A percentile compares a stretch with the other conserved stretches of the same genome.
These are phyloP conservation scores for Melanotaenia nigrans DNA, from an alignment of 2,797 vertebrate genomes.

Conservation along the genomic window DNA sequence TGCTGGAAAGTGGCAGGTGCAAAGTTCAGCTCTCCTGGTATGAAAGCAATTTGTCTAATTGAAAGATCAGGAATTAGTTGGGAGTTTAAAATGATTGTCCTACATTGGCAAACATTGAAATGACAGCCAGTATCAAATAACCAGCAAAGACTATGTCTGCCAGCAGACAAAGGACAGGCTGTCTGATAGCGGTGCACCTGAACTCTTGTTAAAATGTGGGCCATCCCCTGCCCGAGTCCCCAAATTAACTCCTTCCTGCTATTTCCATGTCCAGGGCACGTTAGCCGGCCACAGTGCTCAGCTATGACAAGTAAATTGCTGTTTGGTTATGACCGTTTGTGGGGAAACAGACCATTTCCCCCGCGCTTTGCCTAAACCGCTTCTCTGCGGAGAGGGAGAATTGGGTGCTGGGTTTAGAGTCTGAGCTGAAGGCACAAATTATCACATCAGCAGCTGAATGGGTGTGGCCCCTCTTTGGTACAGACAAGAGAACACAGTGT, in stretches of 20 bases:
- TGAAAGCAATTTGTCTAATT: slow-evolving; percentile 81
- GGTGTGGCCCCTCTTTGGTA: slow-evolving; percentile 62
- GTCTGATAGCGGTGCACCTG: slow-evolving; percentile 77
- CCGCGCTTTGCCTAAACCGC: slow-evolving; percentile 77
- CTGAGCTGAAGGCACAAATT: slow-evolving; percentile 77
- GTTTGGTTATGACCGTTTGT: slow-evolving; percentile 79
- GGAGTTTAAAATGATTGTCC: slow-evolving; percentile 72
- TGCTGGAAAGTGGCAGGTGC: slow-evolving; percentile 64
- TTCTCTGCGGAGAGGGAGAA: slow-evolving; percentile 45
- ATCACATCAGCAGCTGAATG: slow-evolving; percentile 76
- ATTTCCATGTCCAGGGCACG: slow-evolving; percentile 74
- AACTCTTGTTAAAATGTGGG: slow-evolving; percentile 48
- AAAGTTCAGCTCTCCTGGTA: slow-evolving; percentile 58
- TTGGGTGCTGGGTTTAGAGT: slow-evolving; percentile 52
- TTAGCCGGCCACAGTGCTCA: slow-evolving; percentile 66
- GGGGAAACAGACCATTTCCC: slow-evolving; percentile 82
- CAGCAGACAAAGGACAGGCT: slow-evolving; percentile 73
- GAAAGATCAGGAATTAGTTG: slow-evolving; percentile 74
- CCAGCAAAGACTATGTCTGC: slow-evolving; percentile 61
- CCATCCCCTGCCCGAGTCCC: slow-evolving; percentile 62
- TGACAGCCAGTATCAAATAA: slow-evolving; percentile 72
- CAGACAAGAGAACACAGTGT: slow-evolving; percentile 37
- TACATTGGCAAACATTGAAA: slow-evolving; percentile 57
- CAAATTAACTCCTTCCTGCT: slow-evolving; percentile 84
- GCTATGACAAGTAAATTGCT: slow-evolving; percentile 83